Evolutionary conservation across 2,113 vertebrate species (phyloP).

Genomic region (Nothoprocta perdicaria): DNA sequence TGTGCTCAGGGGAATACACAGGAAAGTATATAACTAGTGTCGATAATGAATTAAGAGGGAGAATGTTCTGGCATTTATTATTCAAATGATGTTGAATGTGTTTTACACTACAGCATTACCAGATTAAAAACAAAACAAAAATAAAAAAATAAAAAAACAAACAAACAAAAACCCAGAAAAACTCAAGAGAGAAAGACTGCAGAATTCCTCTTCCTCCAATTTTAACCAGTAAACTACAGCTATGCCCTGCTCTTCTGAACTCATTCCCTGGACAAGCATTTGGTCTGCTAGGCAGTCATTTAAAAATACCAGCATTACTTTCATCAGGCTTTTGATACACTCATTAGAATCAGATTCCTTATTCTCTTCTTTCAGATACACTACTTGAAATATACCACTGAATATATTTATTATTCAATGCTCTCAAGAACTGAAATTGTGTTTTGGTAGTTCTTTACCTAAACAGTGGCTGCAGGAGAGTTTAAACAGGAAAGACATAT

Average conservation of each 20-base stretch:
- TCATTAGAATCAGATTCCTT: neutral
- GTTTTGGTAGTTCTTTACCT: neutral
- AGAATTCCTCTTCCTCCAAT: neutral
- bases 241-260: neutral
- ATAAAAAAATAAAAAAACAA: too few species aligned
- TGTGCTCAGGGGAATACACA: neutral
- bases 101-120: neutral
- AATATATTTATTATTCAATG: neutral
- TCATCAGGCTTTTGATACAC: neutral
- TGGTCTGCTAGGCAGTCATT: neutral
- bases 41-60: neutral
- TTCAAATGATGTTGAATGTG: neutral
- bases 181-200: neutral
- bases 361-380: neutral
- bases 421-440: neutral
- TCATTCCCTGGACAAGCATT: neutral
- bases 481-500: neutral
- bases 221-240: neutral
- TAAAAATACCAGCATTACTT: neutral
- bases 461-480: neutral
- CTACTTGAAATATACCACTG: neutral
- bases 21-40: neutral
- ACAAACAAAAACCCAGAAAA: neutral
- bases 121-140: neutral
- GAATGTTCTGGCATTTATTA: neutral